These are phyloP conservation scores for Bucco capensis DNA, from an alignment of 2,113 vertebrate genomes.

Conservation along the genomic window DNA sequence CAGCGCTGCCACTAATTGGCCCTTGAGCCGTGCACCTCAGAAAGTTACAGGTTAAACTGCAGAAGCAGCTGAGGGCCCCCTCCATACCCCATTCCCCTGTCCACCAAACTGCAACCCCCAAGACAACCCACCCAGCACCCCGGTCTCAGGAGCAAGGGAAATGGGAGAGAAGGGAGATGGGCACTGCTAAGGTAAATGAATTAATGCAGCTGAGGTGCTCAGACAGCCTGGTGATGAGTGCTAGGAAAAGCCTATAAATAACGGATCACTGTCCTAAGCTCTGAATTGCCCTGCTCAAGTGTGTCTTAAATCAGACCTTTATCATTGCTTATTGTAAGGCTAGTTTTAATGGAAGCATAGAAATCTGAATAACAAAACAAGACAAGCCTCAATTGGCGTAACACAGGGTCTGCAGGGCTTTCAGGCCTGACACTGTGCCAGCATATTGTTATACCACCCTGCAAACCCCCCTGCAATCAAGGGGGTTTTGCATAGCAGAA, in stretches of 20 bases:
- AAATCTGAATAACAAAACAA: constrained; percentile 70
- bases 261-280: constrained; percentile 59
- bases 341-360: constrained; percentile 57
- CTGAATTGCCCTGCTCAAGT: constrained; percentile 52
- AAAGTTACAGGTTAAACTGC: background rate
- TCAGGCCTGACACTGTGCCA: constrained; percentile 38
- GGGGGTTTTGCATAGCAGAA: constrained; percentile 15
- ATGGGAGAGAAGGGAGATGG: background rate
- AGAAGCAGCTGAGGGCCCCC: background rate
- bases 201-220: constrained; percentile 45
- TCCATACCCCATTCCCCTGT: background rate
- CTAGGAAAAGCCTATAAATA: constrained; percentile 64
- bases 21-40: background rate
- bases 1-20: constrained; percentile 12
- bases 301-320: constrained; percentile 62
- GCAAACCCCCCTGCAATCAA: constrained; percentile 24
- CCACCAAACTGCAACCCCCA: background rate
- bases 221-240: constrained; percentile 34
- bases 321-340: constrained; percentile 40
- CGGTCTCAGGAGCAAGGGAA: no score
- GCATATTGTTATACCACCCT: constrained; percentile 34
- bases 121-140: no score
- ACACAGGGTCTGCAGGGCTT: constrained; percentile 12
- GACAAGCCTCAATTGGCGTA: constrained; percentile 52
- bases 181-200: constrained; percentile 47